phyloP scores from a whole-genome alignment of 2,113 vertebrate species.

The Campylorhamphus procurvoides region DNA sequence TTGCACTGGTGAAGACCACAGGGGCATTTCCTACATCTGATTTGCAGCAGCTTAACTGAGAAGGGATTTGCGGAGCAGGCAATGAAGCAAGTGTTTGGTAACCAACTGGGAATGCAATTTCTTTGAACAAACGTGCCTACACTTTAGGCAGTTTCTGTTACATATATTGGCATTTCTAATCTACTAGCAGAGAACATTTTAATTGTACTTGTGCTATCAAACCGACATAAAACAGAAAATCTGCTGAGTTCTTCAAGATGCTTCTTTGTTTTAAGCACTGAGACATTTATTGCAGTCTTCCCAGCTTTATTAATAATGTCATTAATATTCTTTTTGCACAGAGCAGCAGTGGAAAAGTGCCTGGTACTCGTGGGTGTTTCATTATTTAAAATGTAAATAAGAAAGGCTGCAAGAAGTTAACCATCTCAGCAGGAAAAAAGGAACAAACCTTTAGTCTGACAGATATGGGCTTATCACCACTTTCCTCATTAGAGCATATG shows the following conservation, averaged over 20 bases:
- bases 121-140: constrained; percentile 35
- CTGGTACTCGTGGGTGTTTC: constrained; percentile 28
- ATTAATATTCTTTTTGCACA: constrained; percentile 62
- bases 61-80: not conserved
- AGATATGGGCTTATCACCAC: not conserved
- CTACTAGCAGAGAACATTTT: constrained; percentile 16
- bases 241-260: constrained; percentile 29
- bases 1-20: not conserved
- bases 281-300: constrained; percentile 37
- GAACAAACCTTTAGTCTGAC: constrained; percentile 28
- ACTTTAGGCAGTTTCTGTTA: constrained; percentile 12
- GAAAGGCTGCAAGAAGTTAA: constrained; percentile 31
- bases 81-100: not conserved
- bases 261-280: constrained; percentile 37
- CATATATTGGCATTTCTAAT: constrained; percentile 38
- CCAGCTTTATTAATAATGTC: constrained; percentile 45
- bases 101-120: not conserved
- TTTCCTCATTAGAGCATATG: not conserved
- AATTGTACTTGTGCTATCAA: constrained; percentile 34
- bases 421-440: constrained; percentile 10
- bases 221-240: constrained; percentile 11
- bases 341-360: constrained; percentile 14
- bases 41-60: not conserved
- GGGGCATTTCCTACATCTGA: not conserved
- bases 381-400: constrained; percentile 73